A percentile compares a stretch with the other conserved stretches of the same genome.
phyloP scores from a whole-genome alignment of 2,797 vertebrate genomes.

The Parauchenoglanis punctatus region DNA sequence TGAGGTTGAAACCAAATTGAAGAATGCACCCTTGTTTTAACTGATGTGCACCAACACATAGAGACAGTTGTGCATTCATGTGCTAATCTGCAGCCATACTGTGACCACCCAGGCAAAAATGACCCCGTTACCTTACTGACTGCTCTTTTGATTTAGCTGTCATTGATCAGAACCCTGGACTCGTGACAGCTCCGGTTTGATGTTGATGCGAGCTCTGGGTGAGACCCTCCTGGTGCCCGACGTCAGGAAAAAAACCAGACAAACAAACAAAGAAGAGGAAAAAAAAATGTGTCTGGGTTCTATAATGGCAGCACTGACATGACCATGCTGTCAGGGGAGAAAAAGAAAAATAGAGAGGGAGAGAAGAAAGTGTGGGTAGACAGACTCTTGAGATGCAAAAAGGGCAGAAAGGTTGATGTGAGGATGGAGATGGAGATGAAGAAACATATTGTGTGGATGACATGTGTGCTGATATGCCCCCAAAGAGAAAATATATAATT shows the following conservation, averaged over 20 bases:
- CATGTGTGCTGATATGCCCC: neutral
- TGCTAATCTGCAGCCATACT: conserved; percentile 23
- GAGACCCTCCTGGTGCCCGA: conserved; percentile 23
- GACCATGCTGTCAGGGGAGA: conserved; percentile 45
- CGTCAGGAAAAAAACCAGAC: conserved; percentile 16
- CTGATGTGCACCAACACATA: neutral
- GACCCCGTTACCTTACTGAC: conserved; percentile 26
- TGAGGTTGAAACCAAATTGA: neutral
- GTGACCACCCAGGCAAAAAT: conserved; percentile 20
- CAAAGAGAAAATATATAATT: neutral
- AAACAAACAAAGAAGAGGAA: neutral
- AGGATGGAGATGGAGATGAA: conserved; percentile 6
- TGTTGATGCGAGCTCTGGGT: conserved; percentile 50
- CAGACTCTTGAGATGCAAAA: neutral
- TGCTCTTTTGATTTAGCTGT: conserved; percentile 44
- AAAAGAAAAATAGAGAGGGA: conserved; percentile 11
- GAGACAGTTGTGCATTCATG: conserved; percentile 17
- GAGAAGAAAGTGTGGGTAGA: neutral
- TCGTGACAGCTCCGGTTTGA: conserved; percentile 47
- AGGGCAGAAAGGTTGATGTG: conserved; percentile 13
- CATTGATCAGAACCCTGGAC: conserved; percentile 34
- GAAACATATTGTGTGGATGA: neutral
- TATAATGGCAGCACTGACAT: conserved; percentile 31
- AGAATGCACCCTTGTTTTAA: neutral
- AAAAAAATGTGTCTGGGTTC: neutral